Evolutionary conservation across 2,113 vertebrate species (phyloP), one percentile per base, ranked within the genome.

Genomic region (Stictonetta naevosa): DNA sequence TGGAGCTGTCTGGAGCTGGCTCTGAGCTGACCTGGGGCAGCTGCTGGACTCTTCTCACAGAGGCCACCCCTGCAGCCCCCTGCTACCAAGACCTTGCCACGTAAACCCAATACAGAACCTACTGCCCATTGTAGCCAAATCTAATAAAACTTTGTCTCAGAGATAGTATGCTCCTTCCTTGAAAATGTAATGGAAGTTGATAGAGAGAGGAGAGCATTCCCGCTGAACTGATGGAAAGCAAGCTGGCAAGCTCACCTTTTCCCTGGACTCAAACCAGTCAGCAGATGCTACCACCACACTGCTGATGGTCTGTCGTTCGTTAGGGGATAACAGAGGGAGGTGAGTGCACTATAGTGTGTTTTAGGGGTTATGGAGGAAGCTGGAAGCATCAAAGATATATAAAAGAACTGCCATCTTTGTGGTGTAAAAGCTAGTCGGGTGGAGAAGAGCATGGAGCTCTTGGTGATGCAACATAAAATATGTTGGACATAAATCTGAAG

Each of bases 211-310:
- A 38, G 17, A 40, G 44, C 13, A 8, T 50, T 74, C 20, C 34
- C 4, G 28, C 20, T 50, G n/a, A 50, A 55, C 28, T 33, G 17
- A 56, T 44, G 28, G 48, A 42, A 82, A 38, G 13, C 34, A 17
- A 64, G 3, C 19, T 82, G 34, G 13, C 34, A 15, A 64, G 3
- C 19, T 82, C 28, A 33, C 12, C 23, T 34, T 14, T 59, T 85
- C 50, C 33, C 38, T 73, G 16, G 28, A 33, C 38, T 79, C 19
- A 79, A 48, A 63, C 8, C 5, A 6, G 3, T 33, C 1, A 1
- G 7, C 0, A 2, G 2, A 6, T 11, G 71, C 50, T 88, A 17
- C 23, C 0, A 1, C 11, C 5, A 6, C 2, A 1, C 11, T 52
- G 29, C 42, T 6, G 1, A 18, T 52, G 16, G 20, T 59, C 33